Percentiles rank a stretch among this genome's conserved stretches.
These are phyloP conservation scores for Monodelphis domestica DNA, from an alignment of 2,797 vertebrate genomes.

Conservation along the genomic window DNA sequence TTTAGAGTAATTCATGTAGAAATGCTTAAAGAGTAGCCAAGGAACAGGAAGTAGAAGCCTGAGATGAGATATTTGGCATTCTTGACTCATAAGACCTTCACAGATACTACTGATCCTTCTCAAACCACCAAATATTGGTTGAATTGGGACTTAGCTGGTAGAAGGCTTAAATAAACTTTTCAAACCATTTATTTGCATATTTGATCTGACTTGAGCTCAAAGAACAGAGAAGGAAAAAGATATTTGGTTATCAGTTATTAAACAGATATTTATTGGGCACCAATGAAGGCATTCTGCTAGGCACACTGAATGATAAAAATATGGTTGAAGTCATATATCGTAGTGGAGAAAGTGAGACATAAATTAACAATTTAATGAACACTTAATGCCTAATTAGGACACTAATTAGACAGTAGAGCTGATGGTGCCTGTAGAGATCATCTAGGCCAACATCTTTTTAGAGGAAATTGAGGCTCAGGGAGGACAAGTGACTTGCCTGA, in stretches of 20 bases:
- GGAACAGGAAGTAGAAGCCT: not conserved
- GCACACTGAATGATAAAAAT: not conserved
- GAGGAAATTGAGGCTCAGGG: not conserved
- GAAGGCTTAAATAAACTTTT: not conserved
- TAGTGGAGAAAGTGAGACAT: not conserved
- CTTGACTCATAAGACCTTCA: slow-evolving; percentile 9
- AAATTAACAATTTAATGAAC: not conserved
- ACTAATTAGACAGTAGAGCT: not conserved
- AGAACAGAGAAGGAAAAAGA: not conserved
- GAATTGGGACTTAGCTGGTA: not conserved
- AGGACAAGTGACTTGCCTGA: not conserved
- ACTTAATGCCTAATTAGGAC: not conserved
- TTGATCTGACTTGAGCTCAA: not conserved
- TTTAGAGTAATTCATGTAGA: not conserved
- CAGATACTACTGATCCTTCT: not conserved
- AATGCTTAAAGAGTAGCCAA: slow-evolving; percentile 22
- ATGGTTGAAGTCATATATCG: not conserved
- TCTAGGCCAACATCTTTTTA: slow-evolving; percentile 3
- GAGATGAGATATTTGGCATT: slow-evolving; percentile 2
- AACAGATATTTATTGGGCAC: not conserved
- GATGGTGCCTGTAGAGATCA: not conserved
- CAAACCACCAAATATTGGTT: not conserved
- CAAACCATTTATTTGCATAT: not conserved
- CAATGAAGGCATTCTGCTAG: not conserved
- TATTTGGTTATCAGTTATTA: not conserved